Base-by-base conservation (phyloP, 2,888 invertebrate species). In the Dioctria rufipes region DNA sequence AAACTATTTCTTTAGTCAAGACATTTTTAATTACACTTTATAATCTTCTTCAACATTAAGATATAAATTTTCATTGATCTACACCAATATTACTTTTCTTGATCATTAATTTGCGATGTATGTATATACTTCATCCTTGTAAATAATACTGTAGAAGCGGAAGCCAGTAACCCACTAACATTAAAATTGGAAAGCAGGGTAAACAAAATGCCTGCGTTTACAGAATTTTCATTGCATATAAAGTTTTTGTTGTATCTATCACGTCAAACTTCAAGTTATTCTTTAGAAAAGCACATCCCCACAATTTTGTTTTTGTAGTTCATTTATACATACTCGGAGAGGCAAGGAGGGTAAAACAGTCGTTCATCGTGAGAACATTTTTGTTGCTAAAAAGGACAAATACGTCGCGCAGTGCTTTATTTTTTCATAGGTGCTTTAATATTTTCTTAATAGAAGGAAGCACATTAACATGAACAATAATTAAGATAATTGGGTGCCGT, bases 381-480 rank as follows among this genome's bases (percentile, higher is more conserved):
- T 69, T 69, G 69, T 69, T 69, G 54, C 51, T 69, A 9, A 69
- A 69, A 69, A 51, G 69, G 39, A 46, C 11, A 37, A 69, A 69
- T 51, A 49, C 37, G 51, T 69, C 69, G 51, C 51, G 51, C 9
- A 69, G 37, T 51, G 69, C 49, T 37, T 25, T 67, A 49, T 54
- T 69, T 69, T 8, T n/a, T 9, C 51, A 39, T 37, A 69, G 39
- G 69, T 69, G 69, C 39, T 25, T 37, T 49, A n/a, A 51, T 69
- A 39, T 51, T 3, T 69, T 67, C 37, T 25, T 25, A 25, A 67
- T 6, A 25, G 11, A 51, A 4, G 51, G 42, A 49, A 54, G 69
- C 49, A 46, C 9, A 4, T 46, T 49, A 54, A 54, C 1, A n/a
- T 6, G 0, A 54, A n/a, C 11, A 54, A 1, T 54, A n/a, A 54